Percentiles rank a stretch among this genome's conserved stretches.
These are phyloP conservation scores for Anthopleura xanthogrammica DNA, from an alignment of 92 coral and sea anemone genomes.

Conservation along the genomic window DNA sequence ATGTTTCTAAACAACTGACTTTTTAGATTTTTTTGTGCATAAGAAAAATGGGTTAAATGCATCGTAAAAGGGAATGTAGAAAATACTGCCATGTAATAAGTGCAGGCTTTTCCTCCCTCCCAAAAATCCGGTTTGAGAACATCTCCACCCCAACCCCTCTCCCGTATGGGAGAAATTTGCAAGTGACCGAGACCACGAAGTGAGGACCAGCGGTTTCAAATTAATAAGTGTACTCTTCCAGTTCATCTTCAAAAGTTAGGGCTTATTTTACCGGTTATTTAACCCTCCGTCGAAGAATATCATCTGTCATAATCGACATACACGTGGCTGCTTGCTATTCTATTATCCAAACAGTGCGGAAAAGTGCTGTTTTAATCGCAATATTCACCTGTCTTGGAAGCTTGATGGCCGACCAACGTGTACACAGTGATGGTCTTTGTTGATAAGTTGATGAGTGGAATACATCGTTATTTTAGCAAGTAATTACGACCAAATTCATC, in stretches of 20 bases:
- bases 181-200: too few relatives aligned
- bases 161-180: too few relatives aligned
- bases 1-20: too few relatives aligned
- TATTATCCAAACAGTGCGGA: not conserved
- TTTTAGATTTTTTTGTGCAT: too few relatives aligned
- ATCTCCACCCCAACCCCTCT: too few relatives aligned
- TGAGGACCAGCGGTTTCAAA: not conserved
- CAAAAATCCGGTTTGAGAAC: too few relatives aligned
- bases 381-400: not conserved
- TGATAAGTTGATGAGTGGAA: too few relatives aligned
- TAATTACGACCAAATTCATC: not conserved
- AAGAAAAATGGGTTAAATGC: too few relatives aligned
- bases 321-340: not conserved
- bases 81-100: too few relatives aligned
- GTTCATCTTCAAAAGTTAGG: too few relatives aligned
- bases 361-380: not conserved
- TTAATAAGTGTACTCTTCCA: not conserved
- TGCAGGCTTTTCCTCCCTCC: too few relatives aligned
- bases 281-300: not conserved
- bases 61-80: too few relatives aligned
- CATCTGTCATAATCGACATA: not conserved
- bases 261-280: not conserved
- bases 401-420: not conserved
- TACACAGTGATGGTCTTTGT: not conserved
- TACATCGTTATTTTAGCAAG: not conserved